Conservation (phyloP, 92 coral and sea anemone species). For the Zoanthus sociatus region DNA sequence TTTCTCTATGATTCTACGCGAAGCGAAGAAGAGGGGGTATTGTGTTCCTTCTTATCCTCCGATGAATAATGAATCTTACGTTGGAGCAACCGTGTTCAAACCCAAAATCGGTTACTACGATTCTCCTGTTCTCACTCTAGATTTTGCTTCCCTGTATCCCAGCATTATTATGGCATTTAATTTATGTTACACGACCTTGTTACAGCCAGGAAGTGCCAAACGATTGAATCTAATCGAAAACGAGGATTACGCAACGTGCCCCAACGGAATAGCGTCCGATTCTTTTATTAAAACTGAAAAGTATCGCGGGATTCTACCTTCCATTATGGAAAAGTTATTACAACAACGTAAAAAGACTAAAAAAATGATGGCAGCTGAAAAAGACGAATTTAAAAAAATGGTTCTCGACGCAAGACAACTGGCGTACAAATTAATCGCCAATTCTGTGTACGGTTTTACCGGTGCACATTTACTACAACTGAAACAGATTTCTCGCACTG, state of each 20-base stretch:
- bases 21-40: neutral
- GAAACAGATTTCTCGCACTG: constrained; percentile 6
- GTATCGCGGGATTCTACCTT: neutral
- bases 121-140: neutral
- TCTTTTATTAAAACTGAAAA: neutral
- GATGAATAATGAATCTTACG: neutral
- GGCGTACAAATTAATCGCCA: neutral
- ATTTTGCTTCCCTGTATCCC: constrained; percentile 9
- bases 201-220: neutral
- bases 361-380: constrained; percentile 8
- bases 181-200: neutral
- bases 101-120: neutral
- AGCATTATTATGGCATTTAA: constrained; percentile 2
- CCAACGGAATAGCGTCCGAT: neutral
- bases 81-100: neutral
- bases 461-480: neutral
- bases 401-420: neutral
- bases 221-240: neutral
- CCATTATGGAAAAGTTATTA: neutral
- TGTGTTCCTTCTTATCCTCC: neutral
- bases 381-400: constrained; percentile 19
- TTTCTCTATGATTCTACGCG: too few species aligned
- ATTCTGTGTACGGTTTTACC: constrained; percentile 14
- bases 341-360: neutral
- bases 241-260: neutral